Percentiles rank a stretch among this genome's conserved stretches.
These are phyloP conservation scores for Trypoxylus dichotomus DNA, from an alignment of 1,140 invertebrate genomes.

Conservation along the genomic window DNA sequence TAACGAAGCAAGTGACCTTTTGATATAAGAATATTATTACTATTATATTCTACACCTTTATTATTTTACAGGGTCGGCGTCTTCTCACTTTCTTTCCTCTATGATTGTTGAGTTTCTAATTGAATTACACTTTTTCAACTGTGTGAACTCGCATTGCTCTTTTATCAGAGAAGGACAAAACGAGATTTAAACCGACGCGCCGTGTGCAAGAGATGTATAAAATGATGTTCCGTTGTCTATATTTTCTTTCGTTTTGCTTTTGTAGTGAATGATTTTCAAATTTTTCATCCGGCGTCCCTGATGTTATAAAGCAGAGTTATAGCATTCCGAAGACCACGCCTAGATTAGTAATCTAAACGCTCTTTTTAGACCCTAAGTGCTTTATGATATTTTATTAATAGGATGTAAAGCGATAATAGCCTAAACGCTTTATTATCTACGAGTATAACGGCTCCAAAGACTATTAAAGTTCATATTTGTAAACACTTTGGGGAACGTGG, in stretches of 20 bases:
- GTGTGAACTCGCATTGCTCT: neutral
- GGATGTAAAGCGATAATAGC: neutral
- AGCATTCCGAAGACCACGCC: constrained; percentile 2
- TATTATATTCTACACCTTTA: neutral
- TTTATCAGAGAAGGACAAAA: neutral
- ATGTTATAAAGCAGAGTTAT: neutral
- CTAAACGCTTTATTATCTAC: neutral
- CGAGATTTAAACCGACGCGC: neutral
- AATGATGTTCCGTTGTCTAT: neutral
- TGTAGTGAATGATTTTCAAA: constrained; percentile 20
- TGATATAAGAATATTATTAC: constrained; percentile 18
- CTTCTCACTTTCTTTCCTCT: neutral
- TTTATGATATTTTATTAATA: constrained; percentile 21
- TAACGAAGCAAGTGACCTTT: neutral
- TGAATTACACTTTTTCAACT: constrained; percentile 4
- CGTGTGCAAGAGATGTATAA: neutral
- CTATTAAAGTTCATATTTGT: neutral
- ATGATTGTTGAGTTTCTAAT: constrained; percentile 14
- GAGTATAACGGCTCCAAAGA: neutral
- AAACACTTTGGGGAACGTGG: neutral
- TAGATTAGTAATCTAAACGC: neutral
- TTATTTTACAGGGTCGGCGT: neutral
- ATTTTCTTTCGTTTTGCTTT: neutral
- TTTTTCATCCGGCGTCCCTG: neutral
- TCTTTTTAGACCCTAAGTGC: neutral